These are phyloP conservation scores for Tamandua tetradactyla DNA, from an alignment of 2,797 vertebrate genomes.

Conservation along the genomic window DNA sequence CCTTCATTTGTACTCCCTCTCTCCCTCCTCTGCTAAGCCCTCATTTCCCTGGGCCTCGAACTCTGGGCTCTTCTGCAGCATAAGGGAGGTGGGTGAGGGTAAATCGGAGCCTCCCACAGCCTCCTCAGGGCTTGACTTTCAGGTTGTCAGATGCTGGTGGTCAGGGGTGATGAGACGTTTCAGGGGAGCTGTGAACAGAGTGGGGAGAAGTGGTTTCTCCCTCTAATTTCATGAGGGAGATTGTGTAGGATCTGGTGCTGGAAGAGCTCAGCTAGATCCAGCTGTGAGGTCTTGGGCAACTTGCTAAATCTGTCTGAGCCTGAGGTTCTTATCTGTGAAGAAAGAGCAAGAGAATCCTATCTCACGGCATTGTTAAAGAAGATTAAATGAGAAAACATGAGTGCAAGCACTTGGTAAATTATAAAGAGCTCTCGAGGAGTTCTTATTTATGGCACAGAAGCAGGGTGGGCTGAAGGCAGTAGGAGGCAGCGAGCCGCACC, in stretches of 20 bases:
- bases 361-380: conserved; percentile 8
- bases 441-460: conserved; percentile 35
- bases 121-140: not conserved
- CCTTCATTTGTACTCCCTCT: conserved; percentile 52
- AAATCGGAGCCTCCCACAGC: fast-evolving
- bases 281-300: not conserved
- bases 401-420: not conserved
- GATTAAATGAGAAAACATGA: conserved; percentile 54
- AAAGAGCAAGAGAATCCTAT: conserved; percentile 40
- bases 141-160: not conserved
- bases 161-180: not conserved
- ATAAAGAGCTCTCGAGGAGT: conserved; percentile 34
- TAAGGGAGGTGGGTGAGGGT: not conserved
- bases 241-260: fast-evolving
- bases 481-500: not conserved
- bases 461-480: not conserved
- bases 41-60: fast-evolving
- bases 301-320: not conserved
- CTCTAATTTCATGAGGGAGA: not conserved
- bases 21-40: conserved; percentile 15
- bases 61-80: fast-evolving
- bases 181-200: not conserved
- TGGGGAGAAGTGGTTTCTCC: not conserved
- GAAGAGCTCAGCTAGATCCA: not conserved
- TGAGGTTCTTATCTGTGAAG: conserved; percentile 36